phyloP scores from a whole-genome alignment of 2,797 vertebrate species.

The Eptatretus atami region DNA sequence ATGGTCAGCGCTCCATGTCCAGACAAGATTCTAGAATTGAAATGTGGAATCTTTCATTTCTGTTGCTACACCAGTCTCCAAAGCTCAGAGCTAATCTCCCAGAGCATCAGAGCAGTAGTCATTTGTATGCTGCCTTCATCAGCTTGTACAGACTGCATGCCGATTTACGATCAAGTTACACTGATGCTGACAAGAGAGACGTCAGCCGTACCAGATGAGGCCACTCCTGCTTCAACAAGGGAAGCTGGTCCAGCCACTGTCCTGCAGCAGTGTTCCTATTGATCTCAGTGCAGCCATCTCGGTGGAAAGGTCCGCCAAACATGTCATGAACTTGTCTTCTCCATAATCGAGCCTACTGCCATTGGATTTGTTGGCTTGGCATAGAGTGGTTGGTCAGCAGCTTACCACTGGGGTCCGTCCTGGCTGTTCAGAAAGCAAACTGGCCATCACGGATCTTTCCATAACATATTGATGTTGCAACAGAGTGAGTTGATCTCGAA shows the following conservation, averaged over 20 bases:
- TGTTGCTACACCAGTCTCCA: too few relatives aligned
- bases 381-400: background rate
- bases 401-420: background rate
- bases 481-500: background rate
- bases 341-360: background rate
- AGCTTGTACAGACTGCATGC: background rate
- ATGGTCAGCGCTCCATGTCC: too few relatives aligned
- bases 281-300: constrained; percentile 1
- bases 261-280: background rate
- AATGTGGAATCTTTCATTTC: too few relatives aligned
- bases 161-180: constrained; percentile 6
- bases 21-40: too few relatives aligned
- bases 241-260: constrained; percentile 8
- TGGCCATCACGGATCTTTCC: background rate
- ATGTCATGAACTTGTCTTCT: background rate
- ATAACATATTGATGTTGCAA: background rate
- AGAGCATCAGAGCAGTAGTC: too few relatives aligned
- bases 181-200: constrained; percentile 7
- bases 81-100: too few relatives aligned
- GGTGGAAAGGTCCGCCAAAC: background rate
- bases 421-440: background rate
- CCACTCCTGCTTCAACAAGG: constrained; percentile 8
- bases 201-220: constrained; percentile 8
- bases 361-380: background rate
- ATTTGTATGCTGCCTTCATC: too few relatives aligned